Base-by-base conservation (phyloP, 1,140 invertebrate species). In the Drosophila paulistorum region DNA sequence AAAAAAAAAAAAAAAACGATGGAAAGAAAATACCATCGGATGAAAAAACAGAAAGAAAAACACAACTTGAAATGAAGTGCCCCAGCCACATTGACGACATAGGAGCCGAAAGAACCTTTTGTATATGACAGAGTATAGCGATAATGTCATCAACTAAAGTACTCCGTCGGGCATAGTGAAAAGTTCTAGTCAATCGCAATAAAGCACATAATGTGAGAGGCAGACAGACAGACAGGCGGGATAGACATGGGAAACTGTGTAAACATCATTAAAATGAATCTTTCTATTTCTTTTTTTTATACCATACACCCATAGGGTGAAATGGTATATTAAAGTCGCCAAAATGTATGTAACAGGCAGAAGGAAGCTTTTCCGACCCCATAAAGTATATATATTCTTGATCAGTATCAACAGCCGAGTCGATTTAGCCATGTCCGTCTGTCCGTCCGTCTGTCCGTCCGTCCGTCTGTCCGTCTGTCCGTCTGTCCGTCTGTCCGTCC, bases 141-240 rank as follows among this genome's bases (percentile, higher is more conserved):
- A 86, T 86, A 86, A 86, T 87, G 83, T 86, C 83, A 86, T 86
- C 83, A 86, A 74, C 79, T 87, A 87, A 86, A 86, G 83, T 87
- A 86, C 83, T 86, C 83, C 83, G 79, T 77, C 72, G 79, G 83
- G 83, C 76, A 81, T 85, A 86, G 78, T 81, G 78, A 86, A 86
- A 85, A 86, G 78, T 85, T 85, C 81, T 85, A 85, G 81, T 84
- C 81, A 84, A 84, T 84, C 81, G 81, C 83, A 72, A 85, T 84
- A 77, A 85, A 81, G 81, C 67, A 85, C 70, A 86, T 78, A 85
- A 85, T 85, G 76, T 73, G 71, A 48, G 66, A 39, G 17, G n/a
- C 67, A 48, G 74, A 55, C 33, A 58, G 54, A 5, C 17, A 51
- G 33, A 65, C 20, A 33, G 41, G 64, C 54, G 62, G 64, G 82